phyloP scores from a whole-genome alignment of 2,113 vertebrate genomes.

The Brevimyrus niger region DNA sequence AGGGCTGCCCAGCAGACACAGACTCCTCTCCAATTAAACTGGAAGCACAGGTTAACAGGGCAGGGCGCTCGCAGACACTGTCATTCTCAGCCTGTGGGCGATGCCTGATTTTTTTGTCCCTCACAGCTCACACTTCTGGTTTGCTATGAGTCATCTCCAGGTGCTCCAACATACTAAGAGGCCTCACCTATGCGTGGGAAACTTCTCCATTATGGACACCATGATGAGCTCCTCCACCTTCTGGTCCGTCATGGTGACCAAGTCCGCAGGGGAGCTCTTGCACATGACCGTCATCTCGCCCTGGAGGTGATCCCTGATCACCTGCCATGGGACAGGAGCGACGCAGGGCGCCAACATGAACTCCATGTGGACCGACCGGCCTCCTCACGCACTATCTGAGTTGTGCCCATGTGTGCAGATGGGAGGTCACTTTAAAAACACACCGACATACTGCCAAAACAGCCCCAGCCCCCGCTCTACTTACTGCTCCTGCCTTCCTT shows the following conservation, averaged over 20 bases:
- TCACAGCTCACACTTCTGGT: background rate
- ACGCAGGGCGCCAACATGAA: background rate
- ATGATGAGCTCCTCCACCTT: conserved; percentile 90
- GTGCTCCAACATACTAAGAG: background rate
- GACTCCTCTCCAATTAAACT: conserved; percentile 98
- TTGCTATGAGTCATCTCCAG: background rate
- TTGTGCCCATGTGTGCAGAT: background rate
- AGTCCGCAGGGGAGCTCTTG: conserved; percentile 84
- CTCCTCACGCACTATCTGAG: background rate
- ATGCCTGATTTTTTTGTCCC: background rate
- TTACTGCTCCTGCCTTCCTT: conserved; percentile 53
- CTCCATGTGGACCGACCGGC: background rate
- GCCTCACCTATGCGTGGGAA: conserved; percentile 79
- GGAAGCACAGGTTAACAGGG: conserved; percentile 4
- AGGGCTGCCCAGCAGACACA: conserved; percentile 80
- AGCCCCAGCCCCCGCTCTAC: background rate
- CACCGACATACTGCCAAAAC: background rate
- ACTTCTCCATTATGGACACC: conserved; percentile 78
- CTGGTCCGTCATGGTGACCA: conserved; percentile 92
- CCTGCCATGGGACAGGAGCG: conserved; percentile 45
- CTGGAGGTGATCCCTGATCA: conserved; percentile 73
- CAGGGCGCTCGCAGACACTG: background rate
- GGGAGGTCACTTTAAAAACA: background rate
- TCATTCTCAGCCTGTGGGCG: background rate
- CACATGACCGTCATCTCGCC: conserved; percentile 73